phyloP scores from a whole-genome alignment of 2,797 vertebrate species.

The Brachymystax lenok region DNA sequence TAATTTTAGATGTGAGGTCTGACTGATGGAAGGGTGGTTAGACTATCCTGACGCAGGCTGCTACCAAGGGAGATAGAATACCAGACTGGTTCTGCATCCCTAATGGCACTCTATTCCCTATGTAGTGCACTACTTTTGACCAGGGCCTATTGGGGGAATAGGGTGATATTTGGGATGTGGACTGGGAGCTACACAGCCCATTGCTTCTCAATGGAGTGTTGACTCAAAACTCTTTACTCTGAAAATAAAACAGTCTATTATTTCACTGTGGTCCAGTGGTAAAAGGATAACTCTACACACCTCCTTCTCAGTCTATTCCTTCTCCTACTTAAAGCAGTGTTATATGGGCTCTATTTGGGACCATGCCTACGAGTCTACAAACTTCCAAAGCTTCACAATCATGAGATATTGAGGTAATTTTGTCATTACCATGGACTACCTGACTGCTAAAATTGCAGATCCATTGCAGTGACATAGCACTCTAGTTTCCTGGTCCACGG shows the following conservation, averaged over 20 bases:
- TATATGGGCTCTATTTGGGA: not conserved
- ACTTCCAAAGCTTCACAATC: not conserved
- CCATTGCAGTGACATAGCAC: not conserved
- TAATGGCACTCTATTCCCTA: no score
- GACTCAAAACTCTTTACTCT: not conserved
- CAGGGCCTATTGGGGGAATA: not conserved
- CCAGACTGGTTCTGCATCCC: not conserved
- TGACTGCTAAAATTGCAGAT: slow-evolving; percentile 12
- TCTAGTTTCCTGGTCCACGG: slow-evolving; percentile 3
- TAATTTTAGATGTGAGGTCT: not conserved
- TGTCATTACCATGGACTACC: slow-evolving; percentile 7
- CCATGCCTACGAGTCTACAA: not conserved
- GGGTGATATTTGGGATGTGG: not conserved
- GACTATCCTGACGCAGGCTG: not conserved
- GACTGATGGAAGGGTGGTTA: not conserved
- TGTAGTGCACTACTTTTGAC: not conserved
- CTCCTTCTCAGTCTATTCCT: not conserved
- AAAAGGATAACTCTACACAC: not conserved
- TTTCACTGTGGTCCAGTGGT: not conserved
- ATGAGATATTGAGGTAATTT: slow-evolving; percentile 18
- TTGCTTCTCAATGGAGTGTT: not conserved
- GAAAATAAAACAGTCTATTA: not conserved
- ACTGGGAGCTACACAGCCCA: not conserved
- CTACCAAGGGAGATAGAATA: not conserved
- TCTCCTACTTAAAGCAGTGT: not conserved